A percentile compares a stretch with the other conserved stretches of the same genome.
Conservation (phyloP, 2,113 vertebrate genomes). For the Podarcis raffonei region DNA sequence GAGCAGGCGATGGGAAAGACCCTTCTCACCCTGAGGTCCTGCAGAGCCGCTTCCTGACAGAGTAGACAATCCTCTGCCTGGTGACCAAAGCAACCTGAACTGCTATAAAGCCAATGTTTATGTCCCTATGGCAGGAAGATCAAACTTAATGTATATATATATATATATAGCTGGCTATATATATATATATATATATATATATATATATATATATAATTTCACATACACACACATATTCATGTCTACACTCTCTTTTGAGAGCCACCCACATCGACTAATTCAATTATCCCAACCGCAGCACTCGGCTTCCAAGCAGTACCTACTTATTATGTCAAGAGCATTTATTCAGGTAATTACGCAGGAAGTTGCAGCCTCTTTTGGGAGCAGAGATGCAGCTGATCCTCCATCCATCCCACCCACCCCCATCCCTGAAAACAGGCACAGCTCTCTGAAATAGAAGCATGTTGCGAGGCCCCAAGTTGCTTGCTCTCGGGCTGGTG, state of each 20-base stretch:
- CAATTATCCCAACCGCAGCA: background rate
- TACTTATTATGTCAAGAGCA: fast-evolving
- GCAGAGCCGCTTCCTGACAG: background rate
- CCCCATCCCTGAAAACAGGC: background rate
- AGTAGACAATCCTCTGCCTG: background rate
- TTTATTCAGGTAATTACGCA: background rate
- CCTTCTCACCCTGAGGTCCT: background rate
- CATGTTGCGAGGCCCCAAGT: background rate
- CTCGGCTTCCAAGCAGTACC: background rate
- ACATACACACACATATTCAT: background rate
- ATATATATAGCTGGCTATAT: too few relatives aligned
- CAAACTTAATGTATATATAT: too few relatives aligned
- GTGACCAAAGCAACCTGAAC: background rate
- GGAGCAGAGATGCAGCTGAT: background rate
- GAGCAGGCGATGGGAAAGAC: background rate
- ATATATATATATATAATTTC: too few relatives aligned
- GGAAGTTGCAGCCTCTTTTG: background rate
- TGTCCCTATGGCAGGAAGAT: background rate
- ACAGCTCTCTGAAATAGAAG: background rate
- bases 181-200: too few relatives aligned
- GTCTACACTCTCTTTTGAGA: background rate
- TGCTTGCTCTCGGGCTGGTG: background rate
- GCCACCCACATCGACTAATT: background rate
- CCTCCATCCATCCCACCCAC: background rate
- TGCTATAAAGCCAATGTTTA: background rate